Percentiles rank a stretch among this genome's conserved stretches.
Conservation (phyloP, 2,797 vertebrate species). For the Pseudochirops cupreus region DNA sequence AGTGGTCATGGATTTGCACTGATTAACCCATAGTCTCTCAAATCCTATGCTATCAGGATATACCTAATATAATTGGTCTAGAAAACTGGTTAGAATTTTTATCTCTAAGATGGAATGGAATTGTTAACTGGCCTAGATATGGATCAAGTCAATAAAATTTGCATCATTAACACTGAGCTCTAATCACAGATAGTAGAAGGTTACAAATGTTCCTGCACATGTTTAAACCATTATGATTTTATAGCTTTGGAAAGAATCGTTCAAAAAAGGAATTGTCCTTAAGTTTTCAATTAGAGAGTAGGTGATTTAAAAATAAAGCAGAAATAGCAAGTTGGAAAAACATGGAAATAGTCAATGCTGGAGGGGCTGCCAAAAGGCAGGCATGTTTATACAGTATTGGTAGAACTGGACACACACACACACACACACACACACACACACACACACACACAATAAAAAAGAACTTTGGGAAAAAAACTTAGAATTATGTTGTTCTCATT, state of each 20-base stretch:
- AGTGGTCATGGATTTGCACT: not conserved
- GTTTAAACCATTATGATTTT: slow-evolving; percentile 24
- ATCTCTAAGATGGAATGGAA: not conserved
- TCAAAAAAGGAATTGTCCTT: slow-evolving; percentile 3
- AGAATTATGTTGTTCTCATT: not conserved
- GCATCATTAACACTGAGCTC: not conserved
- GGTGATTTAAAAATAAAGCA: not conserved
- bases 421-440: too few species aligned
- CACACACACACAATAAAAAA: too few species aligned
- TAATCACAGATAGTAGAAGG: not conserved
- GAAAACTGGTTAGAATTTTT: not conserved
- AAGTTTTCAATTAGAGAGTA: slow-evolving; percentile 22
- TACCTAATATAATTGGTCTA: not conserved
- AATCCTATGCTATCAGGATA: not conserved
- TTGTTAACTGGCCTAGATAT: not conserved
- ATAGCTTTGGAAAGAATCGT: not conserved
- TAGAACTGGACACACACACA: too few species aligned
- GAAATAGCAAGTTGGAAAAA: not conserved
- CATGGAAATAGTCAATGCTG: not conserved
- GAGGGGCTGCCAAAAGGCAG: not conserved
- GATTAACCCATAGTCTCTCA: not conserved
- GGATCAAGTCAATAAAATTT: not conserved
- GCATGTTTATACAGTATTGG: not conserved
- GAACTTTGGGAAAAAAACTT: not conserved
- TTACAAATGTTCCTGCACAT: not conserved